Base-by-base conservation (phyloP, 2,797 vertebrate genomes). In the Synanceia verrucosa region DNA sequence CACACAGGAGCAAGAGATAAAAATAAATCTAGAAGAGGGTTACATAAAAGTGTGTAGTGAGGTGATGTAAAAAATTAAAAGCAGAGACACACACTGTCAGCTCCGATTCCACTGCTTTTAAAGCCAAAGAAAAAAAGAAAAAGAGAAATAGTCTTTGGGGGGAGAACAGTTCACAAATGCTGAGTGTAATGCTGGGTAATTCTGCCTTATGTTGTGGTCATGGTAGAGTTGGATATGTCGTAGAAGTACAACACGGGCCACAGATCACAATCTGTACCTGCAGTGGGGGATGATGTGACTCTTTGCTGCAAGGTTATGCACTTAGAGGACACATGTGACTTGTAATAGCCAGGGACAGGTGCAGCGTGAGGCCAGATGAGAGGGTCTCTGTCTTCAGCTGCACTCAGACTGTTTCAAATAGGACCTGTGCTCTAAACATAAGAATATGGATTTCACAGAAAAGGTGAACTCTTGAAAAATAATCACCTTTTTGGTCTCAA, bases 1-100 rank as follows among this genome's bases (percentile, higher is more conserved):
- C 23, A 69, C 9, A 28, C 47, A 60, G 75, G 63, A 71, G 58
- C 64, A 58, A 43, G 65, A 55, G 91, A 92, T 88, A 92, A 90
- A 94, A 94, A 93, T 93, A 94, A 81, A 91, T 75, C 50, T 46
- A 48, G 72, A 80, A 64, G 82, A 68, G 26, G 24, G 92, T 94
- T 94, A 93, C 77, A 88, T 94, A 93, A 94, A 93, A 84, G 79
- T 62, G 59, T 67, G 86, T 85, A 82, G 85, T 76, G 87, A 87
- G 76, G 81, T 84, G 86, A 89, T 91, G 92, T 94, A 89, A 93
- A 94, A 94, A 94, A 92, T 93, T 90, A 89, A 94, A 93, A 91
- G 70, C 88, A 62, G 58, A 78, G 84, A 86, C 59, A 73, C 79
- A 69, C 81, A 68, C 85, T 91, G 90, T 92, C 89, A 87, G 86